These are phyloP conservation scores for Urocitellus parryii DNA, from an alignment of 2,113 vertebrate species.

Conservation along the genomic window DNA sequence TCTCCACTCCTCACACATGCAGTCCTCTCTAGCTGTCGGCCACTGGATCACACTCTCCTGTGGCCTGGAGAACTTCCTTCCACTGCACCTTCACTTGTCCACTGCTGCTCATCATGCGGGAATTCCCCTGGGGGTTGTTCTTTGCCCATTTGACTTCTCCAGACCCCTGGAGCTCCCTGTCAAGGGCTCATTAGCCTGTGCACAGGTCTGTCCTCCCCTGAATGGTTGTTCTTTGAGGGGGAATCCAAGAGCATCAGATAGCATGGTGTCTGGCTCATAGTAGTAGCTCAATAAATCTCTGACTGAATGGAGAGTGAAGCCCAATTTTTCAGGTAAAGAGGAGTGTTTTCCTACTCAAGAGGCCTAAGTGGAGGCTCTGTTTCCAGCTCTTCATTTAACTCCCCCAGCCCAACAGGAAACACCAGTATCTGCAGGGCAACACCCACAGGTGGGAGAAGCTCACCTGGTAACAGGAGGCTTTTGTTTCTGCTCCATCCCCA, in stretches of 20 bases:
- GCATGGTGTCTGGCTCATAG: too few species aligned
- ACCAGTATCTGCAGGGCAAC: too few species aligned
- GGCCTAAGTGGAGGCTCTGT: background rate
- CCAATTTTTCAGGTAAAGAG: background rate
- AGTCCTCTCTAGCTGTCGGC: background rate
- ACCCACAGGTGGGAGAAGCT: background rate
- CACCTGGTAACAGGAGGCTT: background rate
- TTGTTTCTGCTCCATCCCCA: background rate
- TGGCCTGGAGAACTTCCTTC: background rate
- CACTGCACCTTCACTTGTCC: background rate
- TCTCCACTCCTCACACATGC: background rate
- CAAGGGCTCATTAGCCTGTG: background rate
- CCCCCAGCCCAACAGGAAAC: background rate
- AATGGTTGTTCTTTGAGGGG: background rate
- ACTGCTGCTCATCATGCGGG: fast-evolving
- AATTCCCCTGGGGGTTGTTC: background rate
- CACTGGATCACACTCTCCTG: background rate
- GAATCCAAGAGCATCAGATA: background rate
- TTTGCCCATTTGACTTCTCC: background rate
- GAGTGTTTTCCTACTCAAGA: background rate
- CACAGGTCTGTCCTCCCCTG: background rate
- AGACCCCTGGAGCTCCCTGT: fast-evolving
- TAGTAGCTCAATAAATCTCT: background rate
- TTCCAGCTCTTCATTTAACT: background rate
- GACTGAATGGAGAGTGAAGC: background rate